Percentiles rank a stretch among this genome's conserved stretches.
These are phyloP conservation scores for Plestiodon gilberti DNA, from an alignment of 2,113 vertebrate genomes.

Conservation along the genomic window DNA sequence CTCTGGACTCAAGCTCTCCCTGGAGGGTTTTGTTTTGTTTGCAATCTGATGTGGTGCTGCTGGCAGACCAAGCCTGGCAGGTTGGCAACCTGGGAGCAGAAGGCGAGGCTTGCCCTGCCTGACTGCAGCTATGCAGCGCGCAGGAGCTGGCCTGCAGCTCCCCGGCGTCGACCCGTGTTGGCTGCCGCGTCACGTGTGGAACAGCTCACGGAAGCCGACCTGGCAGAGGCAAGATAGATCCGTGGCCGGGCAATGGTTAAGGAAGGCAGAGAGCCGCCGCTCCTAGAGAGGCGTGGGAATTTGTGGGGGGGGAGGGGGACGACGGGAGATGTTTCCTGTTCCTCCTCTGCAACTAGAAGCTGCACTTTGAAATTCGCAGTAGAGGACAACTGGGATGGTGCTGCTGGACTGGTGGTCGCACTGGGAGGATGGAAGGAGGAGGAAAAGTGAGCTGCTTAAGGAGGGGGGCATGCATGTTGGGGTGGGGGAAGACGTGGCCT, in stretches of 20 bases:
- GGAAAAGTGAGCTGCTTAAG: not conserved
- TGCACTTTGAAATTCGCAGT: not conserved
- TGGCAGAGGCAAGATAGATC: not conserved
- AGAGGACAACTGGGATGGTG: not conserved
- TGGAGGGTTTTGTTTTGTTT: no score
- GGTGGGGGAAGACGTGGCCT: not conserved
- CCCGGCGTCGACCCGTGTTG: not conserved
- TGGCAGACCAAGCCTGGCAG: no score
- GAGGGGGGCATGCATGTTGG: not conserved
- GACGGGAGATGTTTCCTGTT: not conserved
- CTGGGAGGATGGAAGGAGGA: not conserved
- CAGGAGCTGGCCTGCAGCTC: not conserved
- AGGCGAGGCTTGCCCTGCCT: no score
- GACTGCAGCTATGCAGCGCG: not conserved
- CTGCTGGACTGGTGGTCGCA: not conserved
- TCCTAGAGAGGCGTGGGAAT: constrained; percentile 21
- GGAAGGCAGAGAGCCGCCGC: not conserved
- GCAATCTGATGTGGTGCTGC: no score
- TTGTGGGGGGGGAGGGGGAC: not conserved
- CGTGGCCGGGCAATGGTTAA: not conserved
- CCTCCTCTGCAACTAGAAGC: not conserved
- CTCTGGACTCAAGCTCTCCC: no score
- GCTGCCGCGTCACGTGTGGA: not conserved
- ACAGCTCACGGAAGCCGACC: not conserved
- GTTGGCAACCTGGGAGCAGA: no score